These are phyloP conservation scores for Marasmarcha lunaedactyla DNA, from an alignment of 2,888 invertebrate genomes.

Conservation along the genomic window DNA sequence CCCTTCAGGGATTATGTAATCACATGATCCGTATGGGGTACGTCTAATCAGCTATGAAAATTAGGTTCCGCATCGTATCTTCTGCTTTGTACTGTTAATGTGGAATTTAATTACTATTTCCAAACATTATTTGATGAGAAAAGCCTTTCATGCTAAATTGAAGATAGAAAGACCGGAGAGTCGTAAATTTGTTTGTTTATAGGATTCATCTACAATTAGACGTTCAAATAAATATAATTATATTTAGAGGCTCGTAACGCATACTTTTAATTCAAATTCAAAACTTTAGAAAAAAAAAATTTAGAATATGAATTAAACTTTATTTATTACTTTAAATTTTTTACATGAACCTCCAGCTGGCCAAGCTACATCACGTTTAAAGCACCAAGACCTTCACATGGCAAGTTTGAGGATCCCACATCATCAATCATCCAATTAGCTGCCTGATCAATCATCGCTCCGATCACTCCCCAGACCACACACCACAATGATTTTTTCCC, in stretches of 20 bases:
- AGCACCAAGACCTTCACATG: no score
- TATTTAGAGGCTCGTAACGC: no score
- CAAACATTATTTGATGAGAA: constrained; percentile 32
- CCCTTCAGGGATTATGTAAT: constrained; percentile 21
- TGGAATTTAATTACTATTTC: constrained; percentile 67
- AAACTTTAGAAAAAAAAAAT: no score
- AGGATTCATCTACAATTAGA: no score
- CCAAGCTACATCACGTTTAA: no score
- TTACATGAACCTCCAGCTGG: no score
- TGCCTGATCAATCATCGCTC: constrained; percentile 78
- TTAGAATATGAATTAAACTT: no score
- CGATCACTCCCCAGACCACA: constrained; percentile 58
- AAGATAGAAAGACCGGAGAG: no score
- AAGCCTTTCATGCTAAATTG: not conserved
- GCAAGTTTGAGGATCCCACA: constrained; percentile 1
- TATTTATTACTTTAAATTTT: no score
- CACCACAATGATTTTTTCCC: constrained; percentile 55
- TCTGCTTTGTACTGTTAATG: constrained; percentile 60
- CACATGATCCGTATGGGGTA: constrained; percentile 54
- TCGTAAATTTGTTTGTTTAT: no score
- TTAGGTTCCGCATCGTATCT: constrained; percentile 63
- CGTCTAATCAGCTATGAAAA: constrained; percentile 69
- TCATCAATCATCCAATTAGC: constrained; percentile 86
- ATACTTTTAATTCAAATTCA: no score
- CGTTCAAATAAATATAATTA: no score